phyloP scores from a whole-genome alignment of 2,888 invertebrate genomes.

The Polia nebulosa region DNA sequence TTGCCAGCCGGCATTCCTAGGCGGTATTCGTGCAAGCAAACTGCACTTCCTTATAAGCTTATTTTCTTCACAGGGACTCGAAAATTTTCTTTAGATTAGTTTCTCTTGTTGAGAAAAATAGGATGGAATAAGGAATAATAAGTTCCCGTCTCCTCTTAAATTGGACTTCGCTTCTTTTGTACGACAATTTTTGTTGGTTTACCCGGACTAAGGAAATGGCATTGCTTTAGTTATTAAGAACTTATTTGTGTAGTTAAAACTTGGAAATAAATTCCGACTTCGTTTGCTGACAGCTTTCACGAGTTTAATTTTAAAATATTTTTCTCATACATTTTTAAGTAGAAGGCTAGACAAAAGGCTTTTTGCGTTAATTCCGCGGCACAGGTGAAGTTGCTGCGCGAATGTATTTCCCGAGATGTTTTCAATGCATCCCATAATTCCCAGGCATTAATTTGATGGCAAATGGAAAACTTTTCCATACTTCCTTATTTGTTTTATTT shows the following conservation, averaged over 20 bases:
- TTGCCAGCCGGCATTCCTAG: conserved; percentile 83
- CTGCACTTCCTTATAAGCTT: conserved; percentile 90
- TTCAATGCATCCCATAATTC: conserved; percentile 64
- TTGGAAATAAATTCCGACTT: conserved; percentile 73
- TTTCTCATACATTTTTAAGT: conserved; percentile 57
- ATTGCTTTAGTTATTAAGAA: conserved; percentile 78
- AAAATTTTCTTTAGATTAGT: conserved; percentile 91
- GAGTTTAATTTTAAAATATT: conserved; percentile 49
- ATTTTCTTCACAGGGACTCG: conserved; percentile 88
- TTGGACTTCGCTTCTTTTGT: conserved; percentile 84
- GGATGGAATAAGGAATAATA: conserved; percentile 87
- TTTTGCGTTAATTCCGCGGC: conserved; percentile 56
- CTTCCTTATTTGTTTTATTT: conserved; percentile 23
- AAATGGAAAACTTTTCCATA: conserved; percentile 34
- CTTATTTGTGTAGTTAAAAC: conserved; percentile 78
- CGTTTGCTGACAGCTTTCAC: conserved; percentile 62
- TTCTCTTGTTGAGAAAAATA: conserved; percentile 90
- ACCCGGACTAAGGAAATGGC: conserved; percentile 69
- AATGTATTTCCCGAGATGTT: conserved; percentile 61
- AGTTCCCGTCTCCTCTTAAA: conserved; percentile 86
- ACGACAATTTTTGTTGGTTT: conserved; percentile 76
- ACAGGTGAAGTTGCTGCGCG: conserved; percentile 50
- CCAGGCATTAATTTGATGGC: conserved; percentile 49
- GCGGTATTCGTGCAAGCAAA: conserved; percentile 86
- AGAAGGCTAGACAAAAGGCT: conserved; percentile 53